phyloP scores from a whole-genome alignment of 2,113 vertebrate genomes.

The Corvus moneduloides region DNA sequence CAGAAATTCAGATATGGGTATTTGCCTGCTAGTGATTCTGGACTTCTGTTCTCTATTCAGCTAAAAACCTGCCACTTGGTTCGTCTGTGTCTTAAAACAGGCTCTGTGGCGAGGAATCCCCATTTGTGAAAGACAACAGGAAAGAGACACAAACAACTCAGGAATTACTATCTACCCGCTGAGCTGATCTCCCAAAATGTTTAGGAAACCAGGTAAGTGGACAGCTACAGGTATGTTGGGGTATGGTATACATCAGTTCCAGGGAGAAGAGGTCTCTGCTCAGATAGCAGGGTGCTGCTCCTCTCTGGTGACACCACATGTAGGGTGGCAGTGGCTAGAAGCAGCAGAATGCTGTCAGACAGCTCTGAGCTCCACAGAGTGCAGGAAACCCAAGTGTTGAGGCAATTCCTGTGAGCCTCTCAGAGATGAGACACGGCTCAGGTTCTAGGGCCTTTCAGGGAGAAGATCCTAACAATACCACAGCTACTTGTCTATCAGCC shows the following conservation, averaged over 20 bases:
- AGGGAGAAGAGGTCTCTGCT: neutral
- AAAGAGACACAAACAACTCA: neutral
- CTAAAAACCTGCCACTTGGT: neutral
- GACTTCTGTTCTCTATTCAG: neutral
- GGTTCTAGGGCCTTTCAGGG: neutral
- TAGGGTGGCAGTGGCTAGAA: neutral
- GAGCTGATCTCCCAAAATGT: neutral
- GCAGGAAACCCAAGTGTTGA: neutral
- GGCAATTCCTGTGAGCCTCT: neutral
- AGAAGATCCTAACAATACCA: neutral
- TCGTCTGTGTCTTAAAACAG: neutral
- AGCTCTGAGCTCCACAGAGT: neutral
- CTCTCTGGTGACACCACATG: neutral
- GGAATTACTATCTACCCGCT: neutral
- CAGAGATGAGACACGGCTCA: accelerated
- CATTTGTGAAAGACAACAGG: neutral
- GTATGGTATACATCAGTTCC: neutral
- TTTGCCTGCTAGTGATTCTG: neutral
- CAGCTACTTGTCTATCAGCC: neutral
- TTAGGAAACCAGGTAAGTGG: neutral
- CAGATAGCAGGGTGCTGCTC: neutral
- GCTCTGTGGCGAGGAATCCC: neutral
- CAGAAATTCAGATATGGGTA: neutral
- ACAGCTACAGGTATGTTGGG: neutral
- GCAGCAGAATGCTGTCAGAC: neutral